phyloP scores from a whole-genome alignment of 1,140 invertebrate genomes.

The Sminthurinus signatus region DNA sequence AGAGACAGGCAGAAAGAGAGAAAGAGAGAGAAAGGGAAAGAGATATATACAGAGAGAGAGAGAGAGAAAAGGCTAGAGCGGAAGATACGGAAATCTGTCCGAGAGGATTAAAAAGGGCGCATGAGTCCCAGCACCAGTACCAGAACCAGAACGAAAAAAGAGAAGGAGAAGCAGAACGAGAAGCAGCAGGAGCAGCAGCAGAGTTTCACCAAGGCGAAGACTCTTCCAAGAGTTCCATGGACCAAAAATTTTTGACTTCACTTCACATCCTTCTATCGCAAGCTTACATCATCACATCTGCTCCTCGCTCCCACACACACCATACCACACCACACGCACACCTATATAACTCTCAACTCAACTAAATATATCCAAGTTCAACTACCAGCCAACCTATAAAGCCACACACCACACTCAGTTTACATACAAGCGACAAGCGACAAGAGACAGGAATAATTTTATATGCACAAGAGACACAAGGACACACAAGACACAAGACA shows the following conservation, averaged over 20 bases:
- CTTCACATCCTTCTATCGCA: conserved; percentile 4
- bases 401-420: too few relatives aligned
- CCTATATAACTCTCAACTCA: too few relatives aligned
- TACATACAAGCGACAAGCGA: too few relatives aligned
- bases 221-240: neutral
- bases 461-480: too few relatives aligned
- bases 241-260: conserved; percentile 18
- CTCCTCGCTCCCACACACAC: neutral
- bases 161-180: neutral
- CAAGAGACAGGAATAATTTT: too few relatives aligned
- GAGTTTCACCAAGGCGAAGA: neutral
- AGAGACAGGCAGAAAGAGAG: too few relatives aligned
- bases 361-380: too few relatives aligned
- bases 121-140: neutral
- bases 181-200: neutral
- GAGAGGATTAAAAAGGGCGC: conserved; percentile 14
- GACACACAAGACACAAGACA: too few relatives aligned
- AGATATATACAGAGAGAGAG: too few relatives aligned
- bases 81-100: conserved; percentile 18
- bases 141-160: neutral
- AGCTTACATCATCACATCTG: conserved; percentile 10
- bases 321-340: too few relatives aligned
- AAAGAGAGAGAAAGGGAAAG: conserved; percentile 60
- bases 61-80: conserved; percentile 56
- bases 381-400: too few relatives aligned